Evolutionary conservation across 2,888 invertebrate genomes (phyloP), one percentile per base, ranked within the genome.

Genomic region (Limulus polyphemus): DNA sequence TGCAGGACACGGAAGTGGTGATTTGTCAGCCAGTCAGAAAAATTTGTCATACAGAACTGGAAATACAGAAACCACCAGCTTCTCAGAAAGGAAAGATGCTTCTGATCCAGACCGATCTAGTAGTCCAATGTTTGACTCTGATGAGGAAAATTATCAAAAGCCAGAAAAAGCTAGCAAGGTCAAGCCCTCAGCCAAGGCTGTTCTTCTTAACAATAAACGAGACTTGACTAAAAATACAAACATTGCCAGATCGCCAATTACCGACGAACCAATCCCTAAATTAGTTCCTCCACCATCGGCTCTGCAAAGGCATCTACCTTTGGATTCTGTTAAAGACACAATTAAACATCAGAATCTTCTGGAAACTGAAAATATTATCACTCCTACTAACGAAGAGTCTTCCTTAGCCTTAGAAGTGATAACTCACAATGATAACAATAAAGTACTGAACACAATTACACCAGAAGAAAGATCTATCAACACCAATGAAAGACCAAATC

Each of bases 71-170:
- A 80, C 78, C 66, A 80, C 73, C 61, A 63, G 70, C 62, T 58
- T 68, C 68, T 60, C 72, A 48, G 60, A 71, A 13, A 67, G 65
- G 50, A 71, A 69, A 55, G 70, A 71, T 50, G 72, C 72, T 54
- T 70, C 67, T 82, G 86, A 73, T 80, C 83, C 51, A 85, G 89
- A 90, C 71, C 81, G 93, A 54, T 93, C 93, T 0, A 93, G 93
- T 72, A 93, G 93, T 62, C 79, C 78, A 84, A 91, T 91, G 0
- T 95, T 94, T 74, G 94, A 94, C 72, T 94, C 94, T 0, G 94
- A 95, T 74, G 93, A 94, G 66, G 94, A 95, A 57, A 71, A 71
- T 49, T 32, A 32, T 32, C 32, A 46, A 32, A n/a, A 63, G 57
- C 50, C 55, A 11, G 13, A 13, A 61, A 62, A 49, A 55, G 47